These are phyloP conservation scores for Ciconia nigra DNA, from an alignment of 2,797 vertebrate species.

Conservation along the genomic window DNA sequence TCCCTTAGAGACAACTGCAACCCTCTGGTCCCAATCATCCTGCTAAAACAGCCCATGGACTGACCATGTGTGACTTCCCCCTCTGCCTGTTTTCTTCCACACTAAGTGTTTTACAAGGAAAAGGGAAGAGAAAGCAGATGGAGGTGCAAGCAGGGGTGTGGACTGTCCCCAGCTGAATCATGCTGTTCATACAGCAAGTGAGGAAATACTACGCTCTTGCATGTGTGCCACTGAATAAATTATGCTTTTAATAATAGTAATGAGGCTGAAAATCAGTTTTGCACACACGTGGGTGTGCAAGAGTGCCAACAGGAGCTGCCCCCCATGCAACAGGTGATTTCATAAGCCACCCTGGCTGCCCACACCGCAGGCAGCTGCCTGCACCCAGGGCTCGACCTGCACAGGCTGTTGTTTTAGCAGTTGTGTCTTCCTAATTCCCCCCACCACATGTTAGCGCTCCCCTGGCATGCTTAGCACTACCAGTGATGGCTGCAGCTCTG, in stretches of 20 bases:
- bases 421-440: slow-evolving; percentile 36
- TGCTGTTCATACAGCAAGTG: neutral
- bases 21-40: neutral
- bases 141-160: neutral
- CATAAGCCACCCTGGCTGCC: neutral
- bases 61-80: accelerated
- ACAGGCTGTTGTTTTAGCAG: slow-evolving; percentile 21
- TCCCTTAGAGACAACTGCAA: neutral
- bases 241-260: neutral
- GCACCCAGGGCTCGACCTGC: neutral
- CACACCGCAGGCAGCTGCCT: slow-evolving; percentile 45
- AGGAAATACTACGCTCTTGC: neutral
- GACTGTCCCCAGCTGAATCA: neutral
- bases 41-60: neutral
- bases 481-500: neutral
- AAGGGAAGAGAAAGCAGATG: neutral
- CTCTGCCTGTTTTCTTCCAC: neutral
- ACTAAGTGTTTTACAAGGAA: neutral
- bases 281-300: neutral
- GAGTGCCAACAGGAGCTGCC: neutral
- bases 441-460: neutral
- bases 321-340: slow-evolving; percentile 43
- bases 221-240: neutral
- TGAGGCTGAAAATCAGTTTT: slow-evolving; percentile 2
- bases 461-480: neutral